Conservation (phyloP, 2,113 vertebrate species). For the Marcusenius ussheri region DNA sequence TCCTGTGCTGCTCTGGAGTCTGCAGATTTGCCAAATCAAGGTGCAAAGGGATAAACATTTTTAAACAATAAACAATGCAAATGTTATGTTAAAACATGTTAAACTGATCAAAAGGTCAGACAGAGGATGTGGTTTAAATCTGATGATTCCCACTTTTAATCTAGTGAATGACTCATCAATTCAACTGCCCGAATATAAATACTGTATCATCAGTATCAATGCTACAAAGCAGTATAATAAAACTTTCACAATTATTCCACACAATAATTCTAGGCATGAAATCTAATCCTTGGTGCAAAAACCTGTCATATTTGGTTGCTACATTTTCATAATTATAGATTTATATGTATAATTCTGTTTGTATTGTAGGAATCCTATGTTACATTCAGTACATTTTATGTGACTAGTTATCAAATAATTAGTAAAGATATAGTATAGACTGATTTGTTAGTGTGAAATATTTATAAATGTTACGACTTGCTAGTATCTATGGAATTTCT, state of each 20-base stretch:
- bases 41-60: not conserved
- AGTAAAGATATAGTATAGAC: not conserved
- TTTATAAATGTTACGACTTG: not conserved
- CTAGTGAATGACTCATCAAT: not conserved
- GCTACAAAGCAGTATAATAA: not conserved
- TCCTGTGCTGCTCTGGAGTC: not conserved
- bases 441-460: not conserved
- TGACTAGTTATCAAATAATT: not conserved
- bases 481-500: not conserved
- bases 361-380: not conserved
- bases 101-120: not conserved
- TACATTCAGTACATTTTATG: not conserved
- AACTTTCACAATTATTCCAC: not conserved
- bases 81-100: not conserved
- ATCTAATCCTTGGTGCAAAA: not conserved
- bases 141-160: not conserved
- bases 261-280: not conserved
- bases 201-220: not conserved
- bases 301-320: not conserved
- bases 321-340: not conserved
- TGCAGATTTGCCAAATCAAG: not conserved
- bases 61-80: not conserved
- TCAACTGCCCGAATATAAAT: not conserved
- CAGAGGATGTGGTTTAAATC: not conserved
- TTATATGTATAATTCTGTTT: not conserved